Base-by-base conservation (phyloP, 2,113 vertebrate species). In the Rana temporaria region DNA sequence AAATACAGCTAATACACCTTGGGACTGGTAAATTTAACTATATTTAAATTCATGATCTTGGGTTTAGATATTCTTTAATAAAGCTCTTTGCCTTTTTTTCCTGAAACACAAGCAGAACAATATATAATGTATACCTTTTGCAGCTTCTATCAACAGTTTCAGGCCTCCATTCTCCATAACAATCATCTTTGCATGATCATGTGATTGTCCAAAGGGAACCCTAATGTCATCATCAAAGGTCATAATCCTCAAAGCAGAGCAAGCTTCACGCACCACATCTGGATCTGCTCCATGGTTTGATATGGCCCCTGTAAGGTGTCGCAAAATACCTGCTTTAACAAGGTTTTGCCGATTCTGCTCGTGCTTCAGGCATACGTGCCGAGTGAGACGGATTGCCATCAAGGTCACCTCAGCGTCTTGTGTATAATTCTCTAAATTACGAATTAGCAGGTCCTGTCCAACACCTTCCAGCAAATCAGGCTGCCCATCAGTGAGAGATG, bases 221-320 rank as follows among this genome's bases (percentile, higher is more conserved):
- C 98, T 92, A 85, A 99, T 90, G 75, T 99, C 98, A 0, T 99
- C 98, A 0, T 99, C 97, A 1, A 97, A 97, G 0, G 96, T 98
- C 95, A 99, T 95, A 84, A 96, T 8, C n/a, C 95, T 87, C 14
- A 99, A 94, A 0, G 95, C 90, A 0, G 85, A 81, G n/a, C 93
- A 91, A 0, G 93, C 96, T 15, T 93, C 90, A 19, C 90, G 91
- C 6, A 99, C 93, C 0, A 98, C 84, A 0, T 95, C 91, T 0
- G 93, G 88, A 0, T 86, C 85, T 73, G 2, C 6, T 0, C 87
- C 62, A 1, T 97, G 95, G 55, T 6, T 90, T 1, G 59, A 4
- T 0, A 96, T 88, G 19, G 95, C 93, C 0, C 81, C 80, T 0
- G 93, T 95, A 24, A 99, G 91, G 0, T 95, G 86, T 0, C 92